Base-by-base conservation (phyloP, 2,113 vertebrate species). In the Gavialis gangeticus region DNA sequence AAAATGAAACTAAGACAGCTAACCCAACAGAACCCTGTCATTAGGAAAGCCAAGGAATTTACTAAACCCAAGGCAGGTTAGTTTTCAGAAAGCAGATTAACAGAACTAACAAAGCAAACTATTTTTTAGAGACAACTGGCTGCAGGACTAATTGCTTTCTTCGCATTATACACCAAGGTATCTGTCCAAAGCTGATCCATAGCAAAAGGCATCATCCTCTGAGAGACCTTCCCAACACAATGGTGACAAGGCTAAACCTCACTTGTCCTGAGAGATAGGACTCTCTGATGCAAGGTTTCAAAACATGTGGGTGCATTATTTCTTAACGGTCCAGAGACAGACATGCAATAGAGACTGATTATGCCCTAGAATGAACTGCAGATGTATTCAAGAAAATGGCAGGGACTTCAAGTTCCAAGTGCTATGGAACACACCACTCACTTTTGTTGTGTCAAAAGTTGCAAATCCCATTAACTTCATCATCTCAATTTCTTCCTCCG, bases 401-500 rank as follows among this genome's bases (percentile, higher is more conserved):
- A 54, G 16, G 5, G 16, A 34, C 30, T 37, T 79, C 66, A 79
- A n/a, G 14, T 22, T 58, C 56, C 27, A 77, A 30, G 17, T 14
- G 14, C 46, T 56, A 21, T n/a, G 17, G 19, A 27, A 71, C 25
- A 85, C 16, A 12, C n/a, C 8, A 37, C 98, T 98, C 95, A 99
- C 99, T 98, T 99, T 99, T 2, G 98, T 98, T 4, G 98, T 98
- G 84, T 99, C 98, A 57, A 99, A 99, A 6, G 98, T 96, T 60
- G 96, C 97, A 84, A 99, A 99, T 12, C 99, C 99, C 99, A 99
- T 99, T 87, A 97, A 90, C 89, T 99, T 99, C 99, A 99, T 99
- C 99, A 99, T 99, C 98, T 99, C 99, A 1, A 99, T 99, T 94
- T 99, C 99, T 91, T 99, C 99, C 54, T 99, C 99, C 0, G 99